Base-by-base conservation (phyloP, 2,888 invertebrate species). In the Marasmarcha lunaedactyla region DNA sequence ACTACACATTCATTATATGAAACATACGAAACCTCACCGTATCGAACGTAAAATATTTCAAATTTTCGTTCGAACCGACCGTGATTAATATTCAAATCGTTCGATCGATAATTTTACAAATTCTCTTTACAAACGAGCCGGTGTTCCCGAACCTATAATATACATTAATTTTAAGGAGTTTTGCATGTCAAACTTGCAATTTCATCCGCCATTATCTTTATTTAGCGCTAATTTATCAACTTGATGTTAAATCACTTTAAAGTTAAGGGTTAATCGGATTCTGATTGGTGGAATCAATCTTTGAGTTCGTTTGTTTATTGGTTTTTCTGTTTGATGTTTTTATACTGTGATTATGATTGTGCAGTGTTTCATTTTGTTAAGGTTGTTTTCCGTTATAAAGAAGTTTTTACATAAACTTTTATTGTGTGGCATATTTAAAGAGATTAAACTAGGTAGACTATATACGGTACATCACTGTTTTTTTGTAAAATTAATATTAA, bases 181-280 rank as follows among this genome's bases (percentile, higher is more conserved):
- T 66, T 69, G 55, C 78, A 69, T 79, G 79, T 79, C 81, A 81
- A 79, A 77, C 74, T 57, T 46, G 58, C 72, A 71, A 77, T 81
- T 20, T 66, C 66, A 48, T 63, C 59, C 63, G 63, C 63, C 67
- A 77, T 83, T 79, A 79, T 72, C 74, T 77, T 74, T 71, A 83
- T 78, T 77, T 76, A 71, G 65, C 57, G 58, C 65, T 67, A 65
- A 71, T 77, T 78, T 76, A 76, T 74, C 68, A 71, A 64, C 49
- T 56, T 55, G 47, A 50, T 49, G 50, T 51, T 54, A 63, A 57
- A 57, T 52, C 48, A 47, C 54, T 58, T 65, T 62, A 48, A 46
- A 53, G 49, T 47, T 20, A 20, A 20, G 20, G 20, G 20, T 20
- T 20, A 20, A 20, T 20, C 20, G 49, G 51, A 55, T 52, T 54